phyloP scores from a whole-genome alignment of 2,797 vertebrate species.

The Sebastes minor region DNA sequence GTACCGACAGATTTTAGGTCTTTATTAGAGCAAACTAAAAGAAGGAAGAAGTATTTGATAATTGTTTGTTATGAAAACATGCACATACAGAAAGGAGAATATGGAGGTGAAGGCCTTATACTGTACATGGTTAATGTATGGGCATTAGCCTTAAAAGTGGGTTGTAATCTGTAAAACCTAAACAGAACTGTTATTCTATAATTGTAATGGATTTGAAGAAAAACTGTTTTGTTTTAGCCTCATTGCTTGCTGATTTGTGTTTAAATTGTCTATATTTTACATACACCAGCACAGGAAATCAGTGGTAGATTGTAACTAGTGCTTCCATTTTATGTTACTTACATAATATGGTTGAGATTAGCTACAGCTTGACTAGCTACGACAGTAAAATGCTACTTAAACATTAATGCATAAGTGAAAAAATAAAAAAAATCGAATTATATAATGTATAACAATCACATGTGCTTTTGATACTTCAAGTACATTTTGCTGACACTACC shows the following conservation, averaged over 20 bases:
- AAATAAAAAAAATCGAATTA: background rate
- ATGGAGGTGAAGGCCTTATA: background rate
- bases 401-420: background rate
- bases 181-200: conserved; percentile 18
- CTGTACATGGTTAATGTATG: background rate
- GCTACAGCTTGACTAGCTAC: background rate
- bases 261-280: conserved; percentile 22
- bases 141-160: conserved; percentile 18
- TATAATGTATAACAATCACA: background rate
- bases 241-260: background rate
- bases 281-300: background rate
- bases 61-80: conserved; percentile 40
- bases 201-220: background rate
- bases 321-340: background rate
- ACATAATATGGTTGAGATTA: background rate
- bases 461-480: background rate
- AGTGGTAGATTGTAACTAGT: background rate
- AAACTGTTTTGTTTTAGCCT: conserved; percentile 7
- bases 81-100: background rate
- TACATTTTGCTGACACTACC: background rate
- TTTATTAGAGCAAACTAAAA: conserved; percentile 46
- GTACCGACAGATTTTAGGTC: conserved; percentile 24
- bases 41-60: conserved; percentile 25
- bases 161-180: conserved; percentile 5
- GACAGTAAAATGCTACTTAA: background rate